Evolutionary conservation across 2,797 vertebrate species (phyloP).

Genomic region (Neosilurus hyrtlii): DNA sequence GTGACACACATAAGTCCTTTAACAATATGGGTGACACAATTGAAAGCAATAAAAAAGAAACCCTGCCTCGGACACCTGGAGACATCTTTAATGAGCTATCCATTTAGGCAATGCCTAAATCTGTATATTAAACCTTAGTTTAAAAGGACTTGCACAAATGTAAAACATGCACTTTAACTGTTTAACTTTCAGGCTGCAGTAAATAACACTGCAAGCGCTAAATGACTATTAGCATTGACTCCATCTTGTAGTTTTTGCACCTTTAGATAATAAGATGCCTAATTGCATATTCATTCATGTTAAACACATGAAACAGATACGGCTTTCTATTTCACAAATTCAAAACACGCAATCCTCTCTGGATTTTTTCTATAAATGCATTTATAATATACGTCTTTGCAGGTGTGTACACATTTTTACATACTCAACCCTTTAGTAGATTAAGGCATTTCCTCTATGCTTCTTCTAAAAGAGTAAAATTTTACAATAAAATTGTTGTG

Average conservation of each 20-base stretch:
- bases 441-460: not conserved
- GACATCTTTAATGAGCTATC: no score
- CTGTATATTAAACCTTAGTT: not conserved
- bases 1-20: no score
- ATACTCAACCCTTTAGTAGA: not conserved
- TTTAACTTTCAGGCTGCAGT: slow-evolving; percentile 2
- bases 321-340: not conserved
- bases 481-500: not conserved
- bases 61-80: no score
- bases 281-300: slow-evolving; percentile 7
- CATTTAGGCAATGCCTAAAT: no score
- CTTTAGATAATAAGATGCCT: slow-evolving; percentile 11
- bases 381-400: not conserved
- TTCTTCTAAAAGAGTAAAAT: not conserved
- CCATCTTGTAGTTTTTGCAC: not conserved
- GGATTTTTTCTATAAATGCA: no score
- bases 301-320: not conserved
- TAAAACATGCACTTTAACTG: not conserved
- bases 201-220: slow-evolving; percentile 9
- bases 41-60: no score
- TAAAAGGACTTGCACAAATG: not conserved
- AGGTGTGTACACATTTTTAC: not conserved
- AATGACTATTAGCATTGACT: slow-evolving; percentile 3
- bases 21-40: no score
- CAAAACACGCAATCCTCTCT: not conserved